Evolutionary conservation across 2,797 vertebrate species (phyloP).

Genomic region (Clarias pachynema): DNA sequence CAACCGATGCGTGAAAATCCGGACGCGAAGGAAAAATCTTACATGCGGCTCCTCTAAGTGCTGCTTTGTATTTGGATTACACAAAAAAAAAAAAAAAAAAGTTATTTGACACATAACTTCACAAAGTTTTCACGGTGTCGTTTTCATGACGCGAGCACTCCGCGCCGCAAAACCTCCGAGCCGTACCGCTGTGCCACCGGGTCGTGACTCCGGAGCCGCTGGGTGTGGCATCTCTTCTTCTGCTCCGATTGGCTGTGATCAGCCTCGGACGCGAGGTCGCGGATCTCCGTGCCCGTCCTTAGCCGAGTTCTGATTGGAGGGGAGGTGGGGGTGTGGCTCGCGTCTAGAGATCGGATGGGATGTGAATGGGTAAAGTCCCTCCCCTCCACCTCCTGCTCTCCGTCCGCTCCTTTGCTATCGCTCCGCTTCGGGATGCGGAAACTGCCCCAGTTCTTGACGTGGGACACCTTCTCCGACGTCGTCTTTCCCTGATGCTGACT

Average conservation of each 20-base stretch:
- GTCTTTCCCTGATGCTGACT: slow-evolving; percentile 68
- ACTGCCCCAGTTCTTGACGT: slow-evolving; percentile 89
- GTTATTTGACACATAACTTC: slow-evolving; percentile 37
- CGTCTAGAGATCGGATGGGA: slow-evolving; percentile 38
- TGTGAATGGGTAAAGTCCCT: slow-evolving; percentile 47
- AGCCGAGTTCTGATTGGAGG: slow-evolving; percentile 77
- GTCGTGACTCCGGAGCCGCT: slow-evolving; percentile 79
- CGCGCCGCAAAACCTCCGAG: slow-evolving; percentile 87
- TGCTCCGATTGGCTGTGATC: slow-evolving; percentile 81
- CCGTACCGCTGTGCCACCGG: slow-evolving; percentile 81
- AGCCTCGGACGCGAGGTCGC: slow-evolving; percentile 75
- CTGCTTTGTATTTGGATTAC: slow-evolving; percentile 45
- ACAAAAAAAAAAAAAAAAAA: slow-evolving; percentile 7
- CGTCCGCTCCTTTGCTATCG: slow-evolving; percentile 74
- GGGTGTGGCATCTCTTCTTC: slow-evolving; percentile 75
- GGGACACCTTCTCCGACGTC: slow-evolving; percentile 65
- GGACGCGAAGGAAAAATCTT: slow-evolving; percentile 21
- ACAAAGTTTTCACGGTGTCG: slow-evolving; percentile 34
- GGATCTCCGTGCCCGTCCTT: slow-evolving; percentile 78
- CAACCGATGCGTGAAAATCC: background rate
- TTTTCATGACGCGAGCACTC: slow-evolving; percentile 91
- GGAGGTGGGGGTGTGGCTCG: slow-evolving; percentile 58
- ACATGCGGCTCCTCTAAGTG: slow-evolving; percentile 44
- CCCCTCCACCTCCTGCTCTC: slow-evolving; percentile 61
- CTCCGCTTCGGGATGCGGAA: slow-evolving; percentile 94